Evolutionary conservation across 2,888 invertebrate species (phyloP), one percentile per base, ranked within the genome.

Genomic region (Sarcophaga caerulescens): DNA sequence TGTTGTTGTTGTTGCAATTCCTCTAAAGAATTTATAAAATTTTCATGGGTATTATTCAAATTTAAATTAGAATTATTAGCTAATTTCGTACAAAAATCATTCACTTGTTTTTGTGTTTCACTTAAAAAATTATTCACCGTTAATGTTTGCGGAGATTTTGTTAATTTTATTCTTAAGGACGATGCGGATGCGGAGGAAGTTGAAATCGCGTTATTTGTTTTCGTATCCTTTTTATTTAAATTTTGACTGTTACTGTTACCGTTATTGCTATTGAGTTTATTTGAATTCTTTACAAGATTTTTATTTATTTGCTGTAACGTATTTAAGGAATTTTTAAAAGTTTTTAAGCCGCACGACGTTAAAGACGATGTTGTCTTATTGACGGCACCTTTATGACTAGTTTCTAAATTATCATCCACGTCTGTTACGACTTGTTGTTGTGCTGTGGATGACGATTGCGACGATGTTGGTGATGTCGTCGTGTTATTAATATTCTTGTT

Each of bases 351-450:
- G 87, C 85, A 85, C 85, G 82, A 78, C 90, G 85, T 75, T 74
- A 71, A 78, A 69, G 89, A 90, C 91, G 92, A 91, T 91, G 91
- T 90, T 92, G 89, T 90, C 92, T 92, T 92, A 89, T 89, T 92
- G 92, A 91, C 92, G 92, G 92, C 91, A 91, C 90, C 89, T 89
- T 91, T 91, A 90, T 91, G 92, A 92, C 90, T 92, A 91, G 90
- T 90, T 90, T 92, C 88, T 89, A 84, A 85, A 66, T 80, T 78
- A 88, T 87, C 89, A 88, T 90, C 88, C 85, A 90, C 90, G 91
- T 89, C 89, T 90, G 87, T 85, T 78, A 80, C 89, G 89, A 89
- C 89, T 89, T 88, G 88, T 82, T 87, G 87, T 87, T 84, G 74
- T 85, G 87, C 73, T 85, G 82, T 76, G 69, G 71, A 68, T 81